Evolutionary conservation across 2,888 invertebrate species (phyloP).

Genomic region (Tetramorium bicarinatum): DNA sequence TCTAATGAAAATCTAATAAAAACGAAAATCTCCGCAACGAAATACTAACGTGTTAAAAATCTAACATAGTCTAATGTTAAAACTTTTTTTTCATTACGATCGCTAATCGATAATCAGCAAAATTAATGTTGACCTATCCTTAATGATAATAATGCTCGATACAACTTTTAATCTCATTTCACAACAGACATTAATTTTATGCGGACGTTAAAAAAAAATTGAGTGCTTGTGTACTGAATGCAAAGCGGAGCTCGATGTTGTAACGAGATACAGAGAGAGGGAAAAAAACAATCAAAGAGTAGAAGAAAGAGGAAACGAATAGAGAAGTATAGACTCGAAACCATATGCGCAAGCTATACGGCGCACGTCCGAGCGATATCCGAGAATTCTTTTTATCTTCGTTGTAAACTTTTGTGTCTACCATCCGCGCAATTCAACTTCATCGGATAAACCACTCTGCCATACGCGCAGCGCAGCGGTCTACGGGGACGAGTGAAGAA

Average conservation of each 20-base stretch:
- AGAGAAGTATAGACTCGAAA: constrained; percentile 49
- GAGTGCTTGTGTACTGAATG: constrained; percentile 32
- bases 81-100: not conserved
- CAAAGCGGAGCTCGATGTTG: constrained; percentile 35
- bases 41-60: not conserved
- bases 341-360: constrained; percentile 53
- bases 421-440: constrained; percentile 61
- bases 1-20: not conserved
- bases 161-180: not conserved
- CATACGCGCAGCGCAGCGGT: constrained; percentile 52
- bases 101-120: not conserved
- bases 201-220: constrained; percentile 16
- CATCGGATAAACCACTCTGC: constrained; percentile 57
- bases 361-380: constrained; percentile 55
- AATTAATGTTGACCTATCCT: not conserved
- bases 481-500: constrained; percentile 66
- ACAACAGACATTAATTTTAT: constrained; percentile 21
- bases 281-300: not conserved
- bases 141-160: not conserved
- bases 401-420: constrained; percentile 58
- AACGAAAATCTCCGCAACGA: not conserved
- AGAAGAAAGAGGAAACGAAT: not conserved
- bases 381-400: constrained; percentile 52
- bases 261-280: not conserved
- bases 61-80: constrained; percentile 7